phyloP scores from a whole-genome alignment of 2,113 vertebrate species.

The Procapra przewalskii region DNA sequence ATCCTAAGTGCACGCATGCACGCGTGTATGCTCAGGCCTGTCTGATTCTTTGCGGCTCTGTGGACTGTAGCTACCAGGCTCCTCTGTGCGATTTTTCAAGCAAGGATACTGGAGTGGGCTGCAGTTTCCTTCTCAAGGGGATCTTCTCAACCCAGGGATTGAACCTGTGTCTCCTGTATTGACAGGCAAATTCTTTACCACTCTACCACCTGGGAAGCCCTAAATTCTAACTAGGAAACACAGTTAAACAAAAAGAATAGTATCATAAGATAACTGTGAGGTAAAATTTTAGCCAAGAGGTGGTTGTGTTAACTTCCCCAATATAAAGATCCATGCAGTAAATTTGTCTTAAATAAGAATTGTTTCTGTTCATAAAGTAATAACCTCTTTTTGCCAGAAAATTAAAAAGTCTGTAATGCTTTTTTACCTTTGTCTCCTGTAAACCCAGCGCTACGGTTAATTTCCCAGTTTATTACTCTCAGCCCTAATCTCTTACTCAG shows the following conservation, averaged over 20 bases:
- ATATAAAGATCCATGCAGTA: not conserved
- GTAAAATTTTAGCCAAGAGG: not conserved
- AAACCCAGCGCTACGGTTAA: not conserved
- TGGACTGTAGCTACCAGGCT: not conserved
- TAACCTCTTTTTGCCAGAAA: not conserved
- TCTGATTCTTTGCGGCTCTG: not conserved
- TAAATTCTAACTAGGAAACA: not conserved
- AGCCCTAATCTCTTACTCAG: not conserved
- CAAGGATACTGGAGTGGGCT: not conserved
- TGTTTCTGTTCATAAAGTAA: not conserved
- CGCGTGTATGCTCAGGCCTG: accelerated
- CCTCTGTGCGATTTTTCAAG: not conserved
- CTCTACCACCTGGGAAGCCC: not conserved
- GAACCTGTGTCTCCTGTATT: not conserved
- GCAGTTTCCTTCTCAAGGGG: not conserved
- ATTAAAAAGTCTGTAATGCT: not conserved
- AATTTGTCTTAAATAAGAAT: not conserved
- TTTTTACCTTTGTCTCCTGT: not conserved
- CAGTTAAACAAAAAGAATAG: not conserved
- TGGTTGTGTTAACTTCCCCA: not conserved
- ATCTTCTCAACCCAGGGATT: not conserved
- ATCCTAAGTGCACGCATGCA: not conserved
- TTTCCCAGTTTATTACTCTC: not conserved
- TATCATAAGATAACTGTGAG: not conserved
- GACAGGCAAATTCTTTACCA: not conserved